Percentiles rank a stretch among this genome's conserved stretches.
Conservation (phyloP, 2,797 vertebrate genomes). For the Remorina albescens region DNA sequence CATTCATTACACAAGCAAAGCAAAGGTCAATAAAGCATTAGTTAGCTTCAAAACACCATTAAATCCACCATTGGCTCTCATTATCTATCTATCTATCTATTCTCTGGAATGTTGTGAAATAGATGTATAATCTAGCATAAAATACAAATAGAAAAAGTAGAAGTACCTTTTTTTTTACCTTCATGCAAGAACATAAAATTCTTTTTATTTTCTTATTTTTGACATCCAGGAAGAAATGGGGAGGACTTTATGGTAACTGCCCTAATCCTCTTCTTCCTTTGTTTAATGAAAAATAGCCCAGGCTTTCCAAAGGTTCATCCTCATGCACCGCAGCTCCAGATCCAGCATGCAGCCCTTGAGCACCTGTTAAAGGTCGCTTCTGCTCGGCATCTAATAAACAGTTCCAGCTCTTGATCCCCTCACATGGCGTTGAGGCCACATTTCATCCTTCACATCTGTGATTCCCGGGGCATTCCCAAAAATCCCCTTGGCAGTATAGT, state of each 20-base stretch:
- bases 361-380: constrained; percentile 78
- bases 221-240: constrained; percentile 44
- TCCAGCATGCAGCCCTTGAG: constrained; percentile 54
- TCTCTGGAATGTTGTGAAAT: not conserved
- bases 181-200: constrained; percentile 29
- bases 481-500: constrained; percentile 76
- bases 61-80: not conserved
- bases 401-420: constrained; percentile 64
- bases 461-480: constrained; percentile 66
- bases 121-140: not conserved
- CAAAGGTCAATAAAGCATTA: constrained; percentile 50
- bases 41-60: constrained; percentile 21
- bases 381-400: constrained; percentile 72
- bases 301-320: constrained; percentile 66
- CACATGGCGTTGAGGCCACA: constrained; percentile 55
- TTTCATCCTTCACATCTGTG: constrained; percentile 79
- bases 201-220: constrained; percentile 53
- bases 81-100: too few relatives aligned
- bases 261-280: constrained; percentile 71
- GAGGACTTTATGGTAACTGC: constrained; percentile 48
- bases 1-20: constrained; percentile 40
- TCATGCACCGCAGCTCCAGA: constrained; percentile 43
- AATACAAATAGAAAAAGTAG: not conserved
- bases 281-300: constrained; percentile 70
- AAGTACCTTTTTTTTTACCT: constrained; percentile 31